Conservation (phyloP, 1,140 invertebrate species). For the Neelides sp. region DNA sequence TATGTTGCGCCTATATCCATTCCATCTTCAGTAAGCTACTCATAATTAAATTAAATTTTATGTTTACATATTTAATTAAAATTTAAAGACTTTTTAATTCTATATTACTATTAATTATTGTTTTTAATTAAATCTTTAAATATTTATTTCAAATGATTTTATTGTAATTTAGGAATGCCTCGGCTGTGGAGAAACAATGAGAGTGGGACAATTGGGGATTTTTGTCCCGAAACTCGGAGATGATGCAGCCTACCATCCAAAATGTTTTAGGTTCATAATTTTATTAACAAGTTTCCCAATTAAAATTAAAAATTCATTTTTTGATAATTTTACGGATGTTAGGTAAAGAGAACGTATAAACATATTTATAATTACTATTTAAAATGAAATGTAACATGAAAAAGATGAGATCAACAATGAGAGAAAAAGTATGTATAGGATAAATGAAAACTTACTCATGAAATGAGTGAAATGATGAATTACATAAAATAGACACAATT, state of each 20-base stretch:
- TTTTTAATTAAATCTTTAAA: background rate
- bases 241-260: conserved; percentile 63
- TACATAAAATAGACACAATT: no score
- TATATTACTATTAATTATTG: background rate
- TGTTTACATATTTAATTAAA: background rate
- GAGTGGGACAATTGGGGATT: conserved; percentile 51
- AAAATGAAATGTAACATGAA: no score
- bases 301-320: no score
- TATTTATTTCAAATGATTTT: conserved; percentile 25
- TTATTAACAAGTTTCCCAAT: background rate
- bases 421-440: no score
- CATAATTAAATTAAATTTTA: background rate
- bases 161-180: conserved; percentile 52
- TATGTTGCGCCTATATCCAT: conserved; percentile 46
- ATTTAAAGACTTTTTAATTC: background rate
- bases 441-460: no score
- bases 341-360: no score
- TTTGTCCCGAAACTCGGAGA: conserved; percentile 56
- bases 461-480: no score
- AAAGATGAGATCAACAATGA: no score
- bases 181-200: conserved; percentile 48
- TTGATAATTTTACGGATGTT: no score
- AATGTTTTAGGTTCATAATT: conserved; percentile 34
- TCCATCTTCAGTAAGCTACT: conserved; percentile 38
- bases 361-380: no score